Percentiles rank a stretch among this genome's conserved stretches.
phyloP scores from a whole-genome alignment of 2,797 vertebrate genomes.

The Melanotaenia parkinsoni region DNA sequence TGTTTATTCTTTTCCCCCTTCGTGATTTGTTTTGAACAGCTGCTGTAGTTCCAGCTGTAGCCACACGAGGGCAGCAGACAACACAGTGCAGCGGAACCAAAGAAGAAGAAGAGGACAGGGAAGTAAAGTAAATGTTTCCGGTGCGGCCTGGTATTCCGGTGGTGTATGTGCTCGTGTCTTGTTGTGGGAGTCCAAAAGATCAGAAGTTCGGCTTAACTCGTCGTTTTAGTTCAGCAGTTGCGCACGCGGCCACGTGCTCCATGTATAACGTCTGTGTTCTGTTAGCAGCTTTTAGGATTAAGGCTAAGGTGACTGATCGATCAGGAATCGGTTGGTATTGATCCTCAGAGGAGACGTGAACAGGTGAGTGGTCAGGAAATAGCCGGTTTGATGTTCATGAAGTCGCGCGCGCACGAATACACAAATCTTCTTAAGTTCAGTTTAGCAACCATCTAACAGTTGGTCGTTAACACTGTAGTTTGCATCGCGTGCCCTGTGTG shows the following conservation, averaged over 20 bases:
- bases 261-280: background rate
- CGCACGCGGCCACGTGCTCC: background rate
- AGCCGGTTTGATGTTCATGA: background rate
- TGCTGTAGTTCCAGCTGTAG: background rate
- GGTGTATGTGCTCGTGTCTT: too few species aligned
- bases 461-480: background rate
- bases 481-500: too few species aligned
- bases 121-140: conserved; percentile 19
- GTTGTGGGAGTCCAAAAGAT: background rate
- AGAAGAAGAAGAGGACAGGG: background rate
- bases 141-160: background rate
- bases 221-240: background rate
- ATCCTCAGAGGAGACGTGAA: background rate
- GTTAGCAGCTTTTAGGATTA: background rate
- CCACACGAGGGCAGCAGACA: background rate
- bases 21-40: too few species aligned
- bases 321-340: background rate
- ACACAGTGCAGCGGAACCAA: too few species aligned
- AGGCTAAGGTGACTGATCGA: conserved; percentile 1
- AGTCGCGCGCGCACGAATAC: background rate
- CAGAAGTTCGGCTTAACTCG: background rate
- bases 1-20: too few species aligned
- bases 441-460: background rate
- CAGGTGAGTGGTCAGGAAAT: background rate
- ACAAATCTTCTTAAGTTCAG: too few species aligned